Base-by-base conservation (phyloP, 2,113 vertebrate species). In the Poecilia latipinna region DNA sequence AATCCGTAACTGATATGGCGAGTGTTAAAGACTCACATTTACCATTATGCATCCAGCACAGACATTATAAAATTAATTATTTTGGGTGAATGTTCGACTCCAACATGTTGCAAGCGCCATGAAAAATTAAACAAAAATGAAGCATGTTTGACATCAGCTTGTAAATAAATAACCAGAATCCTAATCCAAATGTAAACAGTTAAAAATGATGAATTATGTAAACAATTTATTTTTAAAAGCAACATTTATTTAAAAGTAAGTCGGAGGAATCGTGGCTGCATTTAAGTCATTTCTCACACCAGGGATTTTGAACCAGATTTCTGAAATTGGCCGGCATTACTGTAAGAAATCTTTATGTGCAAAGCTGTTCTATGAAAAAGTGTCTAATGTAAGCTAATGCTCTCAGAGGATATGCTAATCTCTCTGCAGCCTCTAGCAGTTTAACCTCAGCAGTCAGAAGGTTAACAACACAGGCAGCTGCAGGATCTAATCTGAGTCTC, bases 391-490 rank as follows among this genome's bases (percentile, higher is more conserved):
- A 78, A 77, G 8, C 57, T 33, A 32, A n/a, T 39, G 22, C 66
- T 74, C 29, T 57, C 51, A 57, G 17, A 57, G 29, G 37, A 39
- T 73, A 77, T 65, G 32, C 62, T 67, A 61, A 24, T 24, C 0
- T 8, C 70, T 66, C 51, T 48, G 12, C 39, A 73, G 61, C 29
- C 51, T 81, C 57, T 32, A 29, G 32, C 6, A 72, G 66, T 78
- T 86, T 83, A 83, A 88, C 72, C 79, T 82, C 77, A 61, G 22
- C 48, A 61, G 74, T 70, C 61, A 80, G 78, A 73, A 88, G 78
- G 84, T 86, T 86, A 86, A 80, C 42, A 64, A 70, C 12, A 60
- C 68, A 76, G 65, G 76, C 61, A 66, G 44, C 29, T 42, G 22
- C 57, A 61, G 70, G 65, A 77, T 82, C 79, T 79, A 74, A 82